These are phyloP conservation scores for Porites divaricata DNA, from an alignment of 92 coral and sea anemone genomes.

Conservation along the genomic window DNA sequence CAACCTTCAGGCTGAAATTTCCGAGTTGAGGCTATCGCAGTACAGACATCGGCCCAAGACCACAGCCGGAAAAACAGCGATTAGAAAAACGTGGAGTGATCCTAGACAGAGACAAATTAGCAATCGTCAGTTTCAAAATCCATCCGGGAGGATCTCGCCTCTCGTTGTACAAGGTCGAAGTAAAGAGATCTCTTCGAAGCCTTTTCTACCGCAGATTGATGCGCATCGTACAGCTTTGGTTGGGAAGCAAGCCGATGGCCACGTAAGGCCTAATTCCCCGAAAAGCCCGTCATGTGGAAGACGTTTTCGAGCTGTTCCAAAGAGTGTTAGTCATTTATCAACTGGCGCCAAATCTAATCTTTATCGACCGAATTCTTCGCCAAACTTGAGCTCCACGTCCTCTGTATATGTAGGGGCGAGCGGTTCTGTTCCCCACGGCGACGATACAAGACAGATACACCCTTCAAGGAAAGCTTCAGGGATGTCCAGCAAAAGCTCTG, in stretches of 20 bases:
- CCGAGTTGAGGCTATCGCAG: constrained; percentile 65
- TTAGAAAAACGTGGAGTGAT: not conserved
- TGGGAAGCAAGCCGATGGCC: not conserved
- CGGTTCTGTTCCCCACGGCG: not conserved
- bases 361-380: constrained; percentile 54
- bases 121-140: not conserved
- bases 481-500: constrained; percentile 16
- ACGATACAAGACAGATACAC: not conserved
- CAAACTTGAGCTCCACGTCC: constrained; percentile 33
- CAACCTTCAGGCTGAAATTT: constrained; percentile 86
- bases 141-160: not conserved
- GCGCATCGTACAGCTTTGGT: constrained; percentile 45
- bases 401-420: not conserved
- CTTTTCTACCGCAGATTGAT: constrained; percentile 66
- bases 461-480: not conserved
- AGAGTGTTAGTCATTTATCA: not conserved
- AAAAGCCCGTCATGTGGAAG: constrained; percentile 1
- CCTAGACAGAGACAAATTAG: constrained; percentile 9
- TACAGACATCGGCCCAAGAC: constrained; percentile 28
- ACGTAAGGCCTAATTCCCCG: constrained; percentile 29
- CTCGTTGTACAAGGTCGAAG: constrained; percentile 1
- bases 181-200: constrained; percentile 15
- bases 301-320: constrained; percentile 5
- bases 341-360: constrained; percentile 11
- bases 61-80: not conserved